Base-by-base conservation (phyloP, 2,113 vertebrate species). In the Mus spicilegus region DNA sequence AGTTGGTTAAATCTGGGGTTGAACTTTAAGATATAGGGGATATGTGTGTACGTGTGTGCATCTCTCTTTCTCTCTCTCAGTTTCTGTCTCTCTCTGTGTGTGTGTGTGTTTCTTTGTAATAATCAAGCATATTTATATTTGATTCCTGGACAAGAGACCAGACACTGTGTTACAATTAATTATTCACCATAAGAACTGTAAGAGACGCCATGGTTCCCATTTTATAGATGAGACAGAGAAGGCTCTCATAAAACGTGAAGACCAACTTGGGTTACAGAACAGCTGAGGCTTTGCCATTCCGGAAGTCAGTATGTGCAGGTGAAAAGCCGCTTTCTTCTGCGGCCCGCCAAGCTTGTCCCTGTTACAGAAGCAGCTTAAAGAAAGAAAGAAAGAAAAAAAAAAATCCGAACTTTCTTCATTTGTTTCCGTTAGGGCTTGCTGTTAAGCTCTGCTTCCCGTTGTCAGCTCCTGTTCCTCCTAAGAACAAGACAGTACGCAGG, bases 321-420 rank as follows among this genome's bases (percentile, higher is more conserved):
- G 73, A 72, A 76, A 61, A 0, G 16, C 17, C 12, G 12, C 4
- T 63, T 42, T 42, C 56, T 81, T 86, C 49, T 0, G 0, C 26
- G 24, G 16, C 24, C 0, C 2, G 0, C 1, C 16, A 11, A 0
- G 1, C 4, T 20, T 36, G 7, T 1, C 4, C 3, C 26, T 6
- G 39, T n/a, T 36, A n/a, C 17, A 28, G 22, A 13, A 1, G 3
- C 3, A 13, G 42, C 51, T 56, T 42, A 46, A 61, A 42, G 42
- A 42, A 42, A 42, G 42, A 42, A 42, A 42, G 42, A 42, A 42
- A 42, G 42, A 42, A 42, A 42, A 36, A 39, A 54, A 56, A 14
- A 2, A 51, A 65, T 33, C 46, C 3, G 19, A 56, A 54, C 19
- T 80, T 80, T n/a, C 36, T 56, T 81, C 19, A 80, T 4, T 36